phyloP scores from a whole-genome alignment of 1,140 invertebrate species.

The Epicauta chinensis region DNA sequence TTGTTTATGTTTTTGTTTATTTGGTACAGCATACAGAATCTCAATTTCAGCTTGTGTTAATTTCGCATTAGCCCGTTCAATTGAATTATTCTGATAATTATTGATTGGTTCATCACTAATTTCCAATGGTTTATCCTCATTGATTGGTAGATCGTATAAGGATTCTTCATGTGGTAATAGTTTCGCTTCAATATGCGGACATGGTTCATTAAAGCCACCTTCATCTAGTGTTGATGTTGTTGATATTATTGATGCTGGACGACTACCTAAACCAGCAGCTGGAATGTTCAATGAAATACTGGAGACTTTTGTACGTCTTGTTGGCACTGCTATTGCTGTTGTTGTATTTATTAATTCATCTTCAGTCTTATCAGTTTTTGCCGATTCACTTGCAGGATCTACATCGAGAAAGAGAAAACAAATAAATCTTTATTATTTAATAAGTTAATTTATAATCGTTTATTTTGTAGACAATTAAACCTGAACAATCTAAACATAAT shows the following conservation, averaged over 20 bases:
- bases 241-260: constrained; percentile 46
- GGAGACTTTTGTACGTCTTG: constrained; percentile 40
- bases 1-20: constrained; percentile 22
- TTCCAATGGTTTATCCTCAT: constrained; percentile 28
- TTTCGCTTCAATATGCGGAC: constrained; percentile 56
- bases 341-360: constrained; percentile 8
- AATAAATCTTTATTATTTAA: neutral
- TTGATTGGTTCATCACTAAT: constrained; percentile 18
- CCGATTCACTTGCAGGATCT: too few species aligned
- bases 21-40: constrained; percentile 35
- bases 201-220: constrained; percentile 58
- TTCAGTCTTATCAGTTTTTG: constrained; percentile 28
- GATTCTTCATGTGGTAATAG: constrained; percentile 45
- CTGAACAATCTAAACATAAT: constrained; percentile 52
- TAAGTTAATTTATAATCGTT: neutral
- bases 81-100: neutral
- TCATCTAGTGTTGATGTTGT: constrained; percentile 56
- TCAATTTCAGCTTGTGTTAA: constrained; percentile 31
- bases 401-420: constrained; percentile 30
- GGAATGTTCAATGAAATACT: constrained; percentile 52
- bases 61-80: constrained; percentile 1
- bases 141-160: constrained; percentile 31
- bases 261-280: constrained; percentile 53
- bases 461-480: constrained; percentile 37
- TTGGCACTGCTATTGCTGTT: constrained; percentile 20